Base-by-base conservation (phyloP, 2,888 invertebrate genomes). In the Drosophila mulleri region DNA sequence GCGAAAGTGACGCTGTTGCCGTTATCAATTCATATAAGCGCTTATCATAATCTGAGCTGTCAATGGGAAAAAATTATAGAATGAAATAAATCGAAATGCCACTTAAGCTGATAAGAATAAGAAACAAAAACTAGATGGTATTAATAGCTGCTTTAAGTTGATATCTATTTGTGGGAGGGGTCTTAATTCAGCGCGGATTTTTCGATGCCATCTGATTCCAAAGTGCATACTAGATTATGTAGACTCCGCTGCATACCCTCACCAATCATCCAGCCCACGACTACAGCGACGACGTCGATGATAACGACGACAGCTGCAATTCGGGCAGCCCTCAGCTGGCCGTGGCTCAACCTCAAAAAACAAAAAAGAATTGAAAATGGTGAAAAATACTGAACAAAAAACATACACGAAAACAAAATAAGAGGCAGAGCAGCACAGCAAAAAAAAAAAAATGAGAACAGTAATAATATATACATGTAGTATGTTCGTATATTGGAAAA, bases 291-390 rank as follows among this genome's bases (percentile, higher is more conserved):
- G 32, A 32, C 53, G 35, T 37, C 26, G 54, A 42, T 48, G 72
- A 76, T 74, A 78, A 76, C 78, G 75, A 78, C 67, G 75, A 74
- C 79, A 78, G 79, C 75, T 75, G 78, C 67, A 67, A 56, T 67
- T 63, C 67, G 57, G 68, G 57, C 71, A 59, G 67, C 57, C 65
- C 63, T 64, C 67, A 77, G 71, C 71, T 70, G 76, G 52, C 53
- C 76, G 76, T 69, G 75, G 69, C 75, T 62, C 48, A 66, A 70
- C 56, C 76, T 29, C 29, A 29, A 29, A 29, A 29, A 29, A 29
- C 1, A 6, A 29, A 29, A 60, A 77, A 66, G 63, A 80, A 73
- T 77, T 70, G 67, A 83, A 77, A 73, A 70, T 71, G 48, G 16
- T 66, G 58, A 71, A 62, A 56, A 56, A 62, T 32, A 20, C 56